Evolutionary conservation across 2,888 invertebrate genomes (phyloP), one percentile per base, ranked within the genome.

Genomic region (Miltochrista miniata): DNA sequence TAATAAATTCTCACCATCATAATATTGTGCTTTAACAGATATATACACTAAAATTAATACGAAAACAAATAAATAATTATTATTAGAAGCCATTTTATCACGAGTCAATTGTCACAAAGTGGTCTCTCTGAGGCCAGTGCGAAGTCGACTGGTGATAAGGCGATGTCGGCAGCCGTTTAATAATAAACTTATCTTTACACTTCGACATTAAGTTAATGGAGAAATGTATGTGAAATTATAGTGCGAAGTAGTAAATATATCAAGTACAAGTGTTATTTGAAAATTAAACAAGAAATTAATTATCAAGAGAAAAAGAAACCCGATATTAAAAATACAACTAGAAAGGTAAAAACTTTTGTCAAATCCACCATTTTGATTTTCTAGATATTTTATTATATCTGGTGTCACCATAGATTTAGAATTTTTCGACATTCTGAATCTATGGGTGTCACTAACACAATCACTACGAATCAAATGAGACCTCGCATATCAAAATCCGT

Each of bases 131-230:
- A 46, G 15, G 42, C 33, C 45, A 51, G 42, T 37, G 13, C 38
- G 42, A 33, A 39, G 18, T 15, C 31, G 34, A 61, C 54, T 59
- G 44, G 35, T 56, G 66, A 61, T 65, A 67, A 54, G 46, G 14
- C 42, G 42, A 31, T 43, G 45, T 18, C 55, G 35, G 36, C 31
- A 14, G 39, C 51, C 43, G 51, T 59, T 54, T 59, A 59, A 45
- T 51, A 45, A 38, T 14, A 37, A 10, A 50, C 48, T 47, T 56
- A 58, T 46, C 42, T 45, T 59, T 49, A 53, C 40, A 52, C 43
- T 61, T 42, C 48, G 46, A 35, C 36, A 29, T 11, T n/a, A 29
- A 29, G 30, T 11, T 10, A 29, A 14, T 24, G 13, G 24, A 29
- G 11, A 8, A 2, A 13, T 30, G 36, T 30, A 42, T 13, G n/a